Base-by-base conservation (phyloP, 2,797 vertebrate genomes). In the Catharus ustulatus region DNA sequence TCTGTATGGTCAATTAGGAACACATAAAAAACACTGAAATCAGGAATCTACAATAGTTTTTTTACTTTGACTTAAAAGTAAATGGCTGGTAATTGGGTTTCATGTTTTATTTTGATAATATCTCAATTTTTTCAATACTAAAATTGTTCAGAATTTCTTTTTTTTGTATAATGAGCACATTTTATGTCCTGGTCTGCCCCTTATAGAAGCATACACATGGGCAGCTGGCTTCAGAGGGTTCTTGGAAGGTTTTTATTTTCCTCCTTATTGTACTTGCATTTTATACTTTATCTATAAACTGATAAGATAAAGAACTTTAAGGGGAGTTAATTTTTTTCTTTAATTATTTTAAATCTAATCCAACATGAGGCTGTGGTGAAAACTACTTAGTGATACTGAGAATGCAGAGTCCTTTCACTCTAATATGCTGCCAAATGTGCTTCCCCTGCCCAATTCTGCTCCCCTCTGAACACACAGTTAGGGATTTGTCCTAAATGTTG, bases 291-390 rank as follows among this genome's bases (percentile, higher is more conserved):
- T 52, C 22, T n/a, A 7, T 52, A 63, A 57, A 85, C 12, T 24
- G 5, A 2, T 30, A 67, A 71, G 2, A 71, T 4, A 62, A 3
- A 36, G 15, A 63, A 3, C 1, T 59, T 78, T 51, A 51, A 19
- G 6, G 2, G 2, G 3, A 46, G 4, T 57, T 29, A 5, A 27
- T n/a, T 42, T 10, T 6, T 55, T 5, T 6, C 15, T 49, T 4
- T 7, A 15, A 83, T n/a, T 12, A 20, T 26, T 46, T 10, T 12
- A 7, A 26, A 2, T 61, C 6, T 80, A 17, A 17, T 77, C 10
- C 7, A 51, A 5, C 4, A 13, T 19, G 6, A 58, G 6, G 3
- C 3, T 55, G 23, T 6, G 3, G 4, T 61, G 45, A 59, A 51
- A 67, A 66, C 11, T 63, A 1, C 8, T 64, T 40, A 27, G 10